Evolutionary conservation across 1,140 invertebrate genomes (phyloP), one percentile per base, ranked within the genome.

Genomic region (Druon quercuslanigerum): DNA sequence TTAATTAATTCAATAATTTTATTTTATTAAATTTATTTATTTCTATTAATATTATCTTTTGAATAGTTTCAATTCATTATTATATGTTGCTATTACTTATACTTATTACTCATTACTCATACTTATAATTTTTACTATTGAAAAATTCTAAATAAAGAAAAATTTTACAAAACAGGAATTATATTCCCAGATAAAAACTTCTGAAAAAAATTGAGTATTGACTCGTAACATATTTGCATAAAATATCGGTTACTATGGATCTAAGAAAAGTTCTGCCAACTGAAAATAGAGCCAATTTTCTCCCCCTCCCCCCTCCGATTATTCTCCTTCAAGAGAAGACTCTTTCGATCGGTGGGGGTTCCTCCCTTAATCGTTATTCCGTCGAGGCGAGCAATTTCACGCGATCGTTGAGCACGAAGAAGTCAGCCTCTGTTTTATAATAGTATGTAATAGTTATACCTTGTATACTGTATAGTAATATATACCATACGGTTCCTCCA

Each of bases 321-420:
- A 54, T 54, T 54, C 52, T 17, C 17, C 7, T 54, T 54, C 17
- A 8, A 60, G 25, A 57, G 8, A 57, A 57, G 8, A 57, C 57
- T 33, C 40, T 40, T 40, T 60, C 16, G 52, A 54, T 54, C 52
- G 16, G 16, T 54, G 52, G 52, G 3, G 52, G 52, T 17, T 54
- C 52, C n/a, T 54, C 16, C 52, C 52, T 54, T 75, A 77, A 77
- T 77, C 19, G 72, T 46, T 52, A 79, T 66, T 80, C 74, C 50
- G 51, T 77, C 72, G 73, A 79, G 73, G 73, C 40, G 56, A 54
- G 74, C 60, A 77, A 79, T 80, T 80, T 78, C 60, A 76, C 40
- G 33, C 73, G n/a, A 54, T 51, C 25, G 17, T 71, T 14, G 17
- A 80, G 19, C 74, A 51, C 52, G 19, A 60, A 60, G 20, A 33